Evolutionary conservation across 2,888 invertebrate genomes (phyloP).

Genomic region (Xestia rhomboidea): DNA sequence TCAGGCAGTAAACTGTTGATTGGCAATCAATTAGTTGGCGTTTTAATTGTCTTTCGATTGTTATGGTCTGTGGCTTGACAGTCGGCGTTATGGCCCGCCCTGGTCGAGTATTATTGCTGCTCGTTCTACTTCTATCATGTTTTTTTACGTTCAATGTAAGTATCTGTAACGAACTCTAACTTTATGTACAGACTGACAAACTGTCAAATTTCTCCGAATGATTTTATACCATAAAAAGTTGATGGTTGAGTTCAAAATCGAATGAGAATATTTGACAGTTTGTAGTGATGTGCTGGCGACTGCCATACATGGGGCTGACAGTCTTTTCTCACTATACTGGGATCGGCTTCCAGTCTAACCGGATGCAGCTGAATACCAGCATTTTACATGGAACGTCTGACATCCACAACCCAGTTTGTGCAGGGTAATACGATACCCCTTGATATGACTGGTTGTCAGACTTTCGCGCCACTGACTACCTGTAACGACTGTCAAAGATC

Average conservation of each 20-base stretch:
- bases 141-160: conserved; percentile 72
- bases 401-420: neutral
- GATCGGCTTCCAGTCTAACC: neutral
- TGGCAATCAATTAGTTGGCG: conserved; percentile 57
- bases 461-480: no score
- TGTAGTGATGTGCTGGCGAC: neutral
- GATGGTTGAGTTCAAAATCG: no score
- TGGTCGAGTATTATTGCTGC: conserved; percentile 36
- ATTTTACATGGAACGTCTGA: neutral
- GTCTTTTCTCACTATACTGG: neutral
- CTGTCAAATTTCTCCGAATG: neutral
- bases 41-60: conserved; percentile 47
- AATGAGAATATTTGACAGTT: neutral
- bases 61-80: conserved; percentile 46
- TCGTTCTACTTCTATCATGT: conserved; percentile 62
- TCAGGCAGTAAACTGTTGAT: conserved; percentile 42
- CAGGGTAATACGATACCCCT: no score
- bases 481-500: no score
- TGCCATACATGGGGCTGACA: no score
- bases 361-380: neutral
- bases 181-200: neutral
- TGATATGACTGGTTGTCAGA: no score
- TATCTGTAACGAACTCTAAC: no score
- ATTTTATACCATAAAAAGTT: no score
- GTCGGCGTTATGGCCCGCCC: conserved; percentile 64